phyloP scores from a whole-genome alignment of 2,113 vertebrate genomes.

The Crypturellus undulatus region DNA sequence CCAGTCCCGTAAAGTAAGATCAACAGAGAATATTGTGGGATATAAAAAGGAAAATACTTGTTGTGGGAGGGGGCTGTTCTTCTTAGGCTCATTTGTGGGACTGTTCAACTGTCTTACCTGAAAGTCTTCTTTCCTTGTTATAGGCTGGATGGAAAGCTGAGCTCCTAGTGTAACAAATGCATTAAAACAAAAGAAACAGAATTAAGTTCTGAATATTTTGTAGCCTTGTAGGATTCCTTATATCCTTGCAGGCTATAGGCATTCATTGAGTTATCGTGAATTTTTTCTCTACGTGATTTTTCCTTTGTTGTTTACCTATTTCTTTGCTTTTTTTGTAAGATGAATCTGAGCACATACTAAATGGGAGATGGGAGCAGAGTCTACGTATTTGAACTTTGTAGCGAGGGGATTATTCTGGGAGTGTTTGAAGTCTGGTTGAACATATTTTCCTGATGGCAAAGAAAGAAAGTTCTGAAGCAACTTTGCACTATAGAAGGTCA shows the following conservation, averaged over 20 bases:
- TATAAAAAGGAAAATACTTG: not conserved
- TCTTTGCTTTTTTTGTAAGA: not conserved
- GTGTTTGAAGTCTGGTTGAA: conserved; percentile 13
- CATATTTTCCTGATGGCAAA: conserved; percentile 15
- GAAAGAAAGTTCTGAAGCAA: not conserved
- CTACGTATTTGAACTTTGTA: not conserved
- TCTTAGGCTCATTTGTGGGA: accelerated
- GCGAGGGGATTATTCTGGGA: conserved; percentile 10
- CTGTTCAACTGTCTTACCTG: not conserved
- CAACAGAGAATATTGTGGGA: conserved; percentile 44
- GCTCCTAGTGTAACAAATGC: accelerated
- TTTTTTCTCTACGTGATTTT: not conserved
- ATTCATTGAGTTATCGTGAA: not conserved
- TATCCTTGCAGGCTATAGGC: not conserved
- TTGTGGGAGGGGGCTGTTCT: not conserved
- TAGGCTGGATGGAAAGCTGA: not conserved
- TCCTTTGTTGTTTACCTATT: not conserved
- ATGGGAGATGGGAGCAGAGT: conserved; percentile 11
- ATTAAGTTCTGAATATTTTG: not conserved
- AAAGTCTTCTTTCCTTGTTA: accelerated
- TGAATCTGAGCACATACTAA: not conserved
- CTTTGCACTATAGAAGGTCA: not conserved
- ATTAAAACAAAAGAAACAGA: not conserved
- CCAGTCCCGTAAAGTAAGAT: conserved; percentile 75
- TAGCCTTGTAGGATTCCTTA: not conserved